Conservation (phyloP, 2,888 invertebrate genomes). For the Bedellia somnulentella region DNA sequence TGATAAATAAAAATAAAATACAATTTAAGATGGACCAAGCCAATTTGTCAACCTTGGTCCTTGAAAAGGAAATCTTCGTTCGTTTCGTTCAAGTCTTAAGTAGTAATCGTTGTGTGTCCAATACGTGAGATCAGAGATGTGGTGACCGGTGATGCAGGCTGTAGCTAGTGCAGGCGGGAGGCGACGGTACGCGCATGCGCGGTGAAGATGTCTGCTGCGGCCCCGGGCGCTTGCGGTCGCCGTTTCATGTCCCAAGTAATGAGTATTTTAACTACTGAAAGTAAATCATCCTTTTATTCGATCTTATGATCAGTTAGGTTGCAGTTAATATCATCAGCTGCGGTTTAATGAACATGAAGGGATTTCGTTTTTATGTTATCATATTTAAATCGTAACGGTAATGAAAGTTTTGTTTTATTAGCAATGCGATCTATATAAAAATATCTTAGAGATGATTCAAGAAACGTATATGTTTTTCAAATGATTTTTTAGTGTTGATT, state of each 20-base stretch:
- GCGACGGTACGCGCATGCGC: slow-evolving; percentile 9
- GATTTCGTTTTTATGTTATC: slow-evolving; percentile 2
- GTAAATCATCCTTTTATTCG: slow-evolving; percentile 32
- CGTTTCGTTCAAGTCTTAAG: slow-evolving; percentile 20
- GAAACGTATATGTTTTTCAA: too few relatives aligned
- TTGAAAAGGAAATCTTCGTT: slow-evolving; percentile 18
- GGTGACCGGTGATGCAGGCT: slow-evolving; percentile 9
- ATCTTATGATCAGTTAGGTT: slow-evolving; percentile 3
- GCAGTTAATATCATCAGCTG: slow-evolving; percentile 4
- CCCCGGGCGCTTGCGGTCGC: slow-evolving; percentile 25
- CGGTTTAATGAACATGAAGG: slow-evolving; percentile 5
- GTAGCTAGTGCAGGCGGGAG: background rate
- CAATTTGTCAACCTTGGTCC: too few relatives aligned
- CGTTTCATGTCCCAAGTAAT: slow-evolving; percentile 33
- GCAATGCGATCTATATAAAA: too few relatives aligned
- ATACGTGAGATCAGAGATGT: slow-evolving; percentile 6
- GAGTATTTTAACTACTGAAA: slow-evolving; percentile 46
- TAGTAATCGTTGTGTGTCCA: background rate
- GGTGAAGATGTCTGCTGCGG: slow-evolving; percentile 36
- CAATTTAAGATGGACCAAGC: too few relatives aligned
- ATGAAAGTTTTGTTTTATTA: too few relatives aligned
- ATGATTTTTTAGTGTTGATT: too few relatives aligned
- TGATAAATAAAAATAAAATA: too few relatives aligned
- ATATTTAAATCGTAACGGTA: too few relatives aligned
- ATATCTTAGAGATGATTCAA: too few relatives aligned